Conservation (phyloP, 2,888 invertebrate species). For the Luffia ferchaultella region DNA sequence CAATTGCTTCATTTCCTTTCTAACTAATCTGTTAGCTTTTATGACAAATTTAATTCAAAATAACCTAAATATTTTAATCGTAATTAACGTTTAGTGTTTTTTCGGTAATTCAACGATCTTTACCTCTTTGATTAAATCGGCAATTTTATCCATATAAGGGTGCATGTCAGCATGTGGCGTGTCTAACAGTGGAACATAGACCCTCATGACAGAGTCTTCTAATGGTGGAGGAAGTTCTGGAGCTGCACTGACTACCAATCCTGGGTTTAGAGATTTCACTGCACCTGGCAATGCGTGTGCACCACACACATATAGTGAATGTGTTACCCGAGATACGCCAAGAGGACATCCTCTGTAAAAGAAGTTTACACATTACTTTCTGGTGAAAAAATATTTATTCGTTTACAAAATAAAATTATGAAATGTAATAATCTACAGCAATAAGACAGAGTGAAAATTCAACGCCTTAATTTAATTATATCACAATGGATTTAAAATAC, state of each 20-base stretch:
- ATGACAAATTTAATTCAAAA: no score
- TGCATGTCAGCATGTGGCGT: constrained; percentile 75
- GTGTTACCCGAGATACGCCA: constrained; percentile 76
- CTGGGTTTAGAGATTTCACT: constrained; percentile 73
- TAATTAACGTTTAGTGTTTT: no score
- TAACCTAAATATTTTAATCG: no score
- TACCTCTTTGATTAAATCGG: constrained; percentile 80
- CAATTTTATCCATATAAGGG: constrained; percentile 77
- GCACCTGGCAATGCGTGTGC: constrained; percentile 77
- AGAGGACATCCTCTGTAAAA: constrained; percentile 54
- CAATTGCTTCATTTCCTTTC: no score
- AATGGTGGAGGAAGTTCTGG: constrained; percentile 80
- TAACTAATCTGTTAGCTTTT: no score
- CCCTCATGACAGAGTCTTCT: constrained; percentile 67
- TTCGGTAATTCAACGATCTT: no score
- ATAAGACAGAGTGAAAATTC: no score
- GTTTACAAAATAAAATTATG: no score
- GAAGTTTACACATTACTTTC: background rate
- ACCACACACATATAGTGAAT: constrained; percentile 79
- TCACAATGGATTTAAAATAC: no score
- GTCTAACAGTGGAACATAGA: constrained; percentile 79
- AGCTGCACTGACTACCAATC: constrained; percentile 83
- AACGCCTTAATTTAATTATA: no score
- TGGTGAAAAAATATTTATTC: no score
- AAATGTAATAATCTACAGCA: no score